These are phyloP conservation scores for Nasonia oneida DNA, from an alignment of 2,888 invertebrate genomes.

Conservation along the genomic window DNA sequence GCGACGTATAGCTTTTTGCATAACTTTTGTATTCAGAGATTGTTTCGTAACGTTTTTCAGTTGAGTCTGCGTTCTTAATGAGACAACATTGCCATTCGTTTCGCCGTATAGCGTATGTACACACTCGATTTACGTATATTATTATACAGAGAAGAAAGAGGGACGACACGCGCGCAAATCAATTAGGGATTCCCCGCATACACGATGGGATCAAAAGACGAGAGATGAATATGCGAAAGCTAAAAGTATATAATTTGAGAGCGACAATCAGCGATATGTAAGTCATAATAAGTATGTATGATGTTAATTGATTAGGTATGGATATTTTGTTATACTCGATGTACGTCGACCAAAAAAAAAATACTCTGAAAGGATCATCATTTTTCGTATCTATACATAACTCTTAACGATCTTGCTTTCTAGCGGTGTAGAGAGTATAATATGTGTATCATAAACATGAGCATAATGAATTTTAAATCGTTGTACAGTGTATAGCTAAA, in stretches of 20 bases:
- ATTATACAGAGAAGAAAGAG: background rate
- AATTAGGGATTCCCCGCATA: background rate
- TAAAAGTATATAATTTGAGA: background rate
- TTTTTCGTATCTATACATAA: background rate
- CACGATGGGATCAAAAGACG: conserved; percentile 4
- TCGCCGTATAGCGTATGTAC: background rate
- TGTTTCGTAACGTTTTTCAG: background rate
- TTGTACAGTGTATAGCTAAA: conserved; percentile 63
- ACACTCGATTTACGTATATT: background rate
- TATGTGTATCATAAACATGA: conserved; percentile 38
- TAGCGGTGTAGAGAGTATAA: conserved; percentile 16
- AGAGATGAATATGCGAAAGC: background rate
- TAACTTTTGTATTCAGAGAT: background rate
- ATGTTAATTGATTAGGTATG: conserved; percentile 34
- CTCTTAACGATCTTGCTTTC: conserved; percentile 34
- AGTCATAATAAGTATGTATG: conserved; percentile 36
- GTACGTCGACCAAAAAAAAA: conserved; percentile 33
- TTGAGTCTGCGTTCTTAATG: background rate
- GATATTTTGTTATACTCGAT: conserved; percentile 51
- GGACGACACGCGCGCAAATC: background rate
- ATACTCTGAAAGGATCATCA: conserved; percentile 12
- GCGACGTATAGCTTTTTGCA: background rate
- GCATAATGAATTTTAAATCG: conserved; percentile 43
- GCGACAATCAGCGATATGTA: conserved; percentile 58
- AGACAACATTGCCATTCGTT: background rate